Conservation (phyloP, 2,113 vertebrate genomes). For the Herpetotheres cachinnans region DNA sequence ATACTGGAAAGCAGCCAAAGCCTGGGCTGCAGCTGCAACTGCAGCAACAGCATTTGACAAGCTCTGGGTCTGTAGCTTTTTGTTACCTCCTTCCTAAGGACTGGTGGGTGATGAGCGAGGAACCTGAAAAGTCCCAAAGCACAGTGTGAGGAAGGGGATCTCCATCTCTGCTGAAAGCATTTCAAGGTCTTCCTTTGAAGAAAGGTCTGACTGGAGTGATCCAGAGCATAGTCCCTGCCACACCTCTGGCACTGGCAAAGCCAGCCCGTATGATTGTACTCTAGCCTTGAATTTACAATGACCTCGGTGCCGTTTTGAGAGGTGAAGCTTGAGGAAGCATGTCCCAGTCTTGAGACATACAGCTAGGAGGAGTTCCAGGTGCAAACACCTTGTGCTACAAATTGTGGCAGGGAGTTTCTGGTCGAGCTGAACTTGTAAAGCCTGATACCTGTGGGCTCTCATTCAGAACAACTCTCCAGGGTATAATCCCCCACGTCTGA, state of each 20-base stretch:
- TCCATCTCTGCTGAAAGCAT: neutral
- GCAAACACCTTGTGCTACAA: neutral
- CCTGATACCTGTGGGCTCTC: neutral
- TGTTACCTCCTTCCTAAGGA: neutral
- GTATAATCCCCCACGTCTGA: neutral
- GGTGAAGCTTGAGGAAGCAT: too few relatives aligned
- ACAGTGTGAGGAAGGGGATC: neutral
- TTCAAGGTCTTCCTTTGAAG: neutral
- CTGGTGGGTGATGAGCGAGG: neutral
- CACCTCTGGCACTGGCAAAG: neutral
- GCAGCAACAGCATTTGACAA: neutral
- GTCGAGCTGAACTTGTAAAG: neutral
- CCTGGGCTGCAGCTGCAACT: neutral
- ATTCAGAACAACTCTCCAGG: neutral
- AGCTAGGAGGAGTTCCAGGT: neutral
- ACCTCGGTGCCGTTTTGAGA: neutral
- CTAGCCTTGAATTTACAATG: neutral
- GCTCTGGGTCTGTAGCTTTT: neutral
- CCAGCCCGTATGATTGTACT: neutral
- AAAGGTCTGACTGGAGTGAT: neutral
- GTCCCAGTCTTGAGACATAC: neutral
- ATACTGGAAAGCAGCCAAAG: neutral
- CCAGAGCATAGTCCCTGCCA: fast-evolving
- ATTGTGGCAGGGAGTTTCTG: neutral
- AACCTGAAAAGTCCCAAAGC: neutral